phyloP scores from a whole-genome alignment of 2,797 vertebrate genomes.

The Rhinoraja longicauda region DNA sequence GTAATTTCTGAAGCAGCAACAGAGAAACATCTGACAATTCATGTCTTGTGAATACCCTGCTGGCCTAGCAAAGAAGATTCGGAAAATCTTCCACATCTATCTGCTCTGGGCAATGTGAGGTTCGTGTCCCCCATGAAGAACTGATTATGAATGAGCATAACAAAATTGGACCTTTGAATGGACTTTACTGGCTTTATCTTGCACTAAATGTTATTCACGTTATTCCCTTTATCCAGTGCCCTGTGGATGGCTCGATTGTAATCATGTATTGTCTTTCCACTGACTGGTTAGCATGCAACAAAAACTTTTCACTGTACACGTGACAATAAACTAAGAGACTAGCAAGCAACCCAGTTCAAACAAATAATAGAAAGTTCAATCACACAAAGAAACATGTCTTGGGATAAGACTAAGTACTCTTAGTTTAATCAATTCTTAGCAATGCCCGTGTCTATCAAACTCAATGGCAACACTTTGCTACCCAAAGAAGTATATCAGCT shows the following conservation, averaged over 20 bases:
- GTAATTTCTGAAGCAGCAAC: not conserved
- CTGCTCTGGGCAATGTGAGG: not conserved
- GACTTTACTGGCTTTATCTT: no score
- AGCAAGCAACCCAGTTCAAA: not conserved
- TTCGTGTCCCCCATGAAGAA: not conserved
- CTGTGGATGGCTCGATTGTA: no score
- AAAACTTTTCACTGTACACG: no score
- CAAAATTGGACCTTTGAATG: no score
- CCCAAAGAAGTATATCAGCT: no score
- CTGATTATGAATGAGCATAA: not conserved
- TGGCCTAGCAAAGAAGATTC: not conserved
- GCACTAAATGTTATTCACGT: no score
- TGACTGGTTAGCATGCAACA: no score
- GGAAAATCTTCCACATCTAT: no score
- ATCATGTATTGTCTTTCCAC: no score
- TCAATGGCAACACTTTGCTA: no score
- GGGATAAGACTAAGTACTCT: not conserved
- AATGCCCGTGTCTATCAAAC: not conserved
- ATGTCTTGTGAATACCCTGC: not conserved
- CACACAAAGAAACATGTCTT: not conserved
- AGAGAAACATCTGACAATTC: not conserved
- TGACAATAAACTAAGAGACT: no score
- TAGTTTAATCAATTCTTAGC: not conserved
- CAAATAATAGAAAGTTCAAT: not conserved
- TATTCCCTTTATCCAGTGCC: no score